Evolutionary conservation across 2,888 invertebrate species (phyloP), one percentile per base, ranked within the genome.

Genomic region (Horisme vitalbata): DNA sequence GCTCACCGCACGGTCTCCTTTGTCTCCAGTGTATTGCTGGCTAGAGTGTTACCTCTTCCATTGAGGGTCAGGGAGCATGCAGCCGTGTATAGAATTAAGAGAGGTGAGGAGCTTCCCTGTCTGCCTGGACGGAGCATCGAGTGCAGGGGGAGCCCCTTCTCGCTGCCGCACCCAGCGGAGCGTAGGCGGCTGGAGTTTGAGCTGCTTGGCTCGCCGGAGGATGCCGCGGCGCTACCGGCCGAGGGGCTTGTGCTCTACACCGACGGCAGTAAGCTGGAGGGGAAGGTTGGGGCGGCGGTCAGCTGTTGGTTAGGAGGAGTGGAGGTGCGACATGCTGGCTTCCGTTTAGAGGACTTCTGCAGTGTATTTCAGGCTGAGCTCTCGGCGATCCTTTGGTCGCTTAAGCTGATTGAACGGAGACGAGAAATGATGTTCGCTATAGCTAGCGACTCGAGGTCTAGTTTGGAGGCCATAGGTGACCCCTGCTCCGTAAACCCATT

Each of bases 1-100:
- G 15, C 33, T 0, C 45, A 52, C 26, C 21, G 35, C 5, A 52
- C 45, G 0, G 33, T 28, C 0, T 41, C 46, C 0, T n/a, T 36
- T 0, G 14, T 14, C 4, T 32, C 45, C 0, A 38, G 43, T 1
- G 2, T 44, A 6, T 2, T 27, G 0, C 14, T 44, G 1, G 35
- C 46, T 0, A 34, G 46, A 4, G 0, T 44, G 3, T 6, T 46
- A 0, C 28, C 23, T 6, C 21, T 43, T 1, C 7, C 14, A 1
- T n/a, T 35, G 2, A 12, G 35, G 12, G 14, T 13, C 6, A 35
- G 10, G 14, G 35, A 35, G 9, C 13, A 35, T 3, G 13, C 9
- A 2, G n/a, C 1, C 4, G n/a, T 35, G 1, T 48, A 34, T 12
- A 13, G 24, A 2, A 20, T 20, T 1, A 41, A 30, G 11, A 36